Base-by-base conservation (phyloP, 1,140 invertebrate genomes). In the Papilio polytes region DNA sequence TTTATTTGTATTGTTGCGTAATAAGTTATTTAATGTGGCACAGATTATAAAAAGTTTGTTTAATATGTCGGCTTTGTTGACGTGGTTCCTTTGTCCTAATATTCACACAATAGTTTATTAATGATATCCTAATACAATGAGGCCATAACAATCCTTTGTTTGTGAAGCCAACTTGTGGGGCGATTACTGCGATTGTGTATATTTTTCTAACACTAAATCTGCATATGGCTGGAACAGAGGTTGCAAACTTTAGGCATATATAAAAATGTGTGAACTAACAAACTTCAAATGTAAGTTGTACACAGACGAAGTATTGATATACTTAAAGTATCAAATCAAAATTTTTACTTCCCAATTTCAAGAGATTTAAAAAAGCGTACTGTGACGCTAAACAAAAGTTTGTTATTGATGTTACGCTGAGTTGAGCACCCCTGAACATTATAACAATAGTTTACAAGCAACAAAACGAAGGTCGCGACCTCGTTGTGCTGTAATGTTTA, bases 401-500 rank as follows among this genome's bases (percentile, higher is more conserved):
- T 31, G 12, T 70, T 66, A 15, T 3, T n/a, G 12, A 7, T 70
- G 13, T 31, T 31, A 70, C 26, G 63, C 26, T 26, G 20, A 31
- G 46, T 76, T 48, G n/a, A 12, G 46, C 22, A 76, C 44, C 74
- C 20, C 74, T 53, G 74, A 9, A 26, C 13, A 12, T 15, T 26
- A 22, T 51, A 76, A 70, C 63, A 70, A 70, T 70, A 66, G 63
- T 70, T 59, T 59, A 70, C 26, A 70, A 44, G 22, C 48, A 51
- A 76, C 74, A 76, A 76, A 76, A 46, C 12, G 41, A 76, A 76
- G 74, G 74, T 41, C 74, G 46, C 74, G 74, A 76, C 74, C 74
- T 26, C 74, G 22, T 22, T 74, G 20, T 46, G 46, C 22, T 76
- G 44, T 53, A 76, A 53, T 76, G 44, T 46, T 76, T 53, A 48